phyloP scores from a whole-genome alignment of 1,140 invertebrate species.

The Apolygus lucorum region DNA sequence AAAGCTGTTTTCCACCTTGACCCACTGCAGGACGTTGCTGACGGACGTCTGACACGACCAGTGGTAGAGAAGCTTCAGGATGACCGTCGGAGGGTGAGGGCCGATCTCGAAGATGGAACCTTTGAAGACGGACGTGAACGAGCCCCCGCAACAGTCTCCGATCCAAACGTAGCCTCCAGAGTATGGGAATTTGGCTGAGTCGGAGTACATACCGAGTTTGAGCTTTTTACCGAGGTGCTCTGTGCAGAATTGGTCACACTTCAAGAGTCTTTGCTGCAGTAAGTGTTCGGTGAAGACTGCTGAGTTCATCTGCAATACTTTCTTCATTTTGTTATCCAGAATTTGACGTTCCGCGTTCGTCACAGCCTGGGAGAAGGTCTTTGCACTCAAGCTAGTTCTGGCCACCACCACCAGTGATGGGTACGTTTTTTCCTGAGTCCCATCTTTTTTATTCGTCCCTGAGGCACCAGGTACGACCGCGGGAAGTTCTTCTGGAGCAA shows the following conservation, averaged over 20 bases:
- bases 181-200: conserved; percentile 70
- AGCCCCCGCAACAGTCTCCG: conserved; percentile 60
- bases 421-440: conserved; percentile 53
- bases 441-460: not conserved
- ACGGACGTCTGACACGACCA: conserved; percentile 84
- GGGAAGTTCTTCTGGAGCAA: not conserved
- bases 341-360: conserved; percentile 40
- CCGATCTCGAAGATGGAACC: conserved; percentile 79
- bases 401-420: conserved; percentile 73
- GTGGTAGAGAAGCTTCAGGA: conserved; percentile 78
- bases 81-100: conserved; percentile 65
- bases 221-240: conserved; percentile 52
- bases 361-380: conserved; percentile 44
- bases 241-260: conserved; percentile 64
- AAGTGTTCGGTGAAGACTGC: conserved; percentile 82
- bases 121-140: not conserved
- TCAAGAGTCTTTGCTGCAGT: conserved; percentile 69
- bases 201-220: conserved; percentile 75
- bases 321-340: conserved; percentile 62
- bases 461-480: not conserved
- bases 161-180: conserved; percentile 86
- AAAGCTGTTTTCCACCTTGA: conserved; percentile 69
- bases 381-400: conserved; percentile 53
- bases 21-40: conserved; percentile 77
- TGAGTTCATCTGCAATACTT: conserved; percentile 63